Percentiles rank a stretch among this genome's conserved stretches.
Conservation (phyloP, 2,113 vertebrate genomes). For the Oncorhynchus clarkii region DNA sequence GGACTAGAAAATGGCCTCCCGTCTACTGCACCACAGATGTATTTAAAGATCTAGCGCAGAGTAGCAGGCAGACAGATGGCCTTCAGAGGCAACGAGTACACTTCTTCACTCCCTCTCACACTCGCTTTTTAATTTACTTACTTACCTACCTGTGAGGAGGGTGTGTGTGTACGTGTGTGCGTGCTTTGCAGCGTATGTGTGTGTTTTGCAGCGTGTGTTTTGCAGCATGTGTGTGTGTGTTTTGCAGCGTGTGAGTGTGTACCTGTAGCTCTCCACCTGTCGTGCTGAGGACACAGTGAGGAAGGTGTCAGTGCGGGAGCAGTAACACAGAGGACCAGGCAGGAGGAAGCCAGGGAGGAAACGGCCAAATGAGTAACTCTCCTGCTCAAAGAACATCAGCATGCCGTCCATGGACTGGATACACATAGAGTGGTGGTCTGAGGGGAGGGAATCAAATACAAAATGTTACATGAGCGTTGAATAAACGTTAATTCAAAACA, state of each 20-base stretch:
- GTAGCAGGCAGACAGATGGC: background rate
- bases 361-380: conserved; percentile 91
- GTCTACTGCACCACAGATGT: conserved; percentile 19
- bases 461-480: background rate
- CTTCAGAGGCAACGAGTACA: too few species aligned
- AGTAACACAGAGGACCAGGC: conserved; percentile 90
- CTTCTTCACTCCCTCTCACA: too few species aligned
- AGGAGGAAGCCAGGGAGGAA: conserved; percentile 92
- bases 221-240: background rate
- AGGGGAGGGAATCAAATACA: conserved; percentile 9
- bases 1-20: conserved; percentile 11
- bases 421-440: conserved; percentile 93
- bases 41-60: conserved; percentile 24
- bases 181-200: background rate
- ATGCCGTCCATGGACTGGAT: conserved; percentile 98
- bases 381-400: conserved; percentile 98
- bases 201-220: background rate
- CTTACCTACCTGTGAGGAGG: too few species aligned
- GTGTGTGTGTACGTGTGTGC: background rate
- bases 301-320: conserved; percentile 88
- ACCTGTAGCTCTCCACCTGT: conserved; percentile 97
- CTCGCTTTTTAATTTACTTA: background rate
- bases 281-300: conserved; percentile 89
- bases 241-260: conserved; percentile 2
- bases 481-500: background rate